Base-by-base conservation (phyloP, 2,113 vertebrate genomes). In the Perognathus longimembris region DNA sequence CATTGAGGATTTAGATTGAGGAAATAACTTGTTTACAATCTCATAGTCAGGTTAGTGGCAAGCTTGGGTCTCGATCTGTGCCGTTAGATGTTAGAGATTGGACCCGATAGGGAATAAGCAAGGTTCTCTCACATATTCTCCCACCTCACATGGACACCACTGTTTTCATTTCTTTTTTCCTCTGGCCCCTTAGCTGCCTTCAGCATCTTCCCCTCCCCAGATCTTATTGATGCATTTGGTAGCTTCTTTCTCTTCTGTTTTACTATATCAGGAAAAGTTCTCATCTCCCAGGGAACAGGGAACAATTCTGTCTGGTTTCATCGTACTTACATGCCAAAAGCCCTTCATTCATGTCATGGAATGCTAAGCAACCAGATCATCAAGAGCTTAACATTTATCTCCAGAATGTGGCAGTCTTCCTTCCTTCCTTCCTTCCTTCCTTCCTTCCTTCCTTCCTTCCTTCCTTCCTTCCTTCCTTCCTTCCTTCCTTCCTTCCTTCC, bases 251-350 rank as follows among this genome's bases (percentile, higher is more conserved):
- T 32, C 57, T 34, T 54, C 24, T 50, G 20, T 77, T 66, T 87
- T 57, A 38, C 57, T 67, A 75, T 17, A 64, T 15, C 45, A 24
- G 57, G 67, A 42, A 36, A 18, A 4, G 54, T 26, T 17, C 75
- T 42, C 54, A 69, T 94, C 87, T 88, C 87, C 78, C 69, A 90
- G 88, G 93, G 80, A 32, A 88, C 83, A 54, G 36, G 28, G 67
- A 64, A 28, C 24, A 57, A 71, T 66, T 75, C 63, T 88, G 14
- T 61, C n/a, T 7, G 21, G 5, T 21, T n/a, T 85, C 57, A 64
- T 22, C 0, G 38, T 24, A 7, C 1, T 36, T 38, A 45, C 32
- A 70, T 2, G 26, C 22, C 32, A 54, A 15, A 20, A 26, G 79
- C 20, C 30, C 17, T 78, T 34, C 24, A n/a, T 32, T 74, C 34